Percentiles rank a stretch among this genome's conserved stretches.
Conservation (phyloP, 2,113 vertebrate species). For the Actinemys pallida region DNA sequence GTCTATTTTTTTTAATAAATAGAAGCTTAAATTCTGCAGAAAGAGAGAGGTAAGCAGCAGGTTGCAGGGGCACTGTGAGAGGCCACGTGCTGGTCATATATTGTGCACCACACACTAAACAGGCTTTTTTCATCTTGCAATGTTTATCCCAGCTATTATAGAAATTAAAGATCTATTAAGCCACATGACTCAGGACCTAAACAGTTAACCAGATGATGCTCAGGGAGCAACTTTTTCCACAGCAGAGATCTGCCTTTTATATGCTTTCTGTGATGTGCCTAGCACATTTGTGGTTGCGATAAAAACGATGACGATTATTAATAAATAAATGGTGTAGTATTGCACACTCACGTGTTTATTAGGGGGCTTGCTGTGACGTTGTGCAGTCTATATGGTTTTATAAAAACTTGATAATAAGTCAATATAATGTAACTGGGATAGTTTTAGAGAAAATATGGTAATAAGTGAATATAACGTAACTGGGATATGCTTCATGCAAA, state of each 20-base stretch:
- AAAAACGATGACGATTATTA: neutral
- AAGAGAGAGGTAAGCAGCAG: neutral
- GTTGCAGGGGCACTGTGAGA: neutral
- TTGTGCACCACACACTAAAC: neutral
- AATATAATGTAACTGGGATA: too few relatives aligned
- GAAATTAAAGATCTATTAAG: neutral
- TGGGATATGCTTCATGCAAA: too few relatives aligned
- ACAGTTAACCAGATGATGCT: neutral
- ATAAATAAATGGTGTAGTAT: neutral
- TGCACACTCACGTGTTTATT: neutral
- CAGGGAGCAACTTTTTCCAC: neutral
- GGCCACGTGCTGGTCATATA: neutral
- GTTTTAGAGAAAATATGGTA: too few relatives aligned
- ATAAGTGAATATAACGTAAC: too few relatives aligned
- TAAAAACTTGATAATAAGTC: too few relatives aligned
- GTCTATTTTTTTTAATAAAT: neutral
- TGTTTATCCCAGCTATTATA: too few relatives aligned
- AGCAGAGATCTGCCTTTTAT: neutral
- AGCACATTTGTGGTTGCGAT: neutral
- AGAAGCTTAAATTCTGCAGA: neutral
- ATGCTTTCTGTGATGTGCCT: neutral
- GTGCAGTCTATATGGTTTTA: too few relatives aligned
- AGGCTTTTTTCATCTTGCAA: neutral
- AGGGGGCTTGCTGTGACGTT: too few relatives aligned
- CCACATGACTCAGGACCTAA: neutral